Base-by-base conservation (phyloP, 2,113 vertebrate species). In the Brachypteracias leptosomus region DNA sequence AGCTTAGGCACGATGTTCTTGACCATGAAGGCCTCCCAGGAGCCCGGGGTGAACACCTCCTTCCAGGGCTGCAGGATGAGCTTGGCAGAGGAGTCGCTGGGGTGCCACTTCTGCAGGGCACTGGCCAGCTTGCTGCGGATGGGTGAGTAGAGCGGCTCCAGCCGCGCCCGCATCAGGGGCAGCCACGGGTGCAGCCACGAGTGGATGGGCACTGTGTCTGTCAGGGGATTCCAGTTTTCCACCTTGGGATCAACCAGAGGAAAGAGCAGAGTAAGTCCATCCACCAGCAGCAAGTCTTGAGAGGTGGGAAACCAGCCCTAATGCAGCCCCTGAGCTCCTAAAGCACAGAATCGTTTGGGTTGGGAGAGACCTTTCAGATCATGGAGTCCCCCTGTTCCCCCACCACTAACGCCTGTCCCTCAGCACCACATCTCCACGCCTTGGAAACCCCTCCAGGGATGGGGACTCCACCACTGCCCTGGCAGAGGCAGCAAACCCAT, bases 181-280 rank as follows among this genome's bases (percentile, higher is more conserved):
- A 99, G 98, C 99, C 99, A 99, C 3, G 99, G 99, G 62, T 99
- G 99, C 90, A 99, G 98, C 99, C 99, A 99, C 0, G 99, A 99
- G 94, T 99, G 99, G 96, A 99, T 99, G 1, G 99, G 99, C 31
- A 99, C 99, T 0, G 99, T 99, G 97, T 99, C 99, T 0, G 99
- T 99, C 96, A 99, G 96, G 0, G 99, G 99, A 85, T 99, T 99
- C 99, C 99, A 99, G 97, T 24, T 99, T 58, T 99, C 99, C 51
- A 99, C 99, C 99, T 99, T 3, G 26, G 55, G 36, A 55, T 9
- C 44, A 20, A 78, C 7, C 25, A 77, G 16, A 73, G 25, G 20
- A 16, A 14, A 42, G 17, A 33, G 26, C 36, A 31, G 77, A 54
- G 0, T 31, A 13, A 36, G 55, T 6, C 54, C 16, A 51, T 19